Conservation (phyloP, 2,888 invertebrate species). For the Pristionchus arcanus region DNA sequence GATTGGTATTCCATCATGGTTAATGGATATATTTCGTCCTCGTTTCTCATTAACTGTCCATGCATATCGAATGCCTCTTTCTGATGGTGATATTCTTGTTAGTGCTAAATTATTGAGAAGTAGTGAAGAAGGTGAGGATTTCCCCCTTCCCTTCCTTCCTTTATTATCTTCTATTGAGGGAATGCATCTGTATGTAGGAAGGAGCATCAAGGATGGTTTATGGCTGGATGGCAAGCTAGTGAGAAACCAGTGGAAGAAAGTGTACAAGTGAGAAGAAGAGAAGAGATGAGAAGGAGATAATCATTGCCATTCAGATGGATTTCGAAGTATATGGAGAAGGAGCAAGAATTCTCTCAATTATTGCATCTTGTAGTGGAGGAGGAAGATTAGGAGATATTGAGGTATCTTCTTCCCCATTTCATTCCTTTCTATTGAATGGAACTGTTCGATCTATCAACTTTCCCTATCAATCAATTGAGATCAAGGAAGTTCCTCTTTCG, state of each 20-base stretch:
- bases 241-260: constrained; percentile 30
- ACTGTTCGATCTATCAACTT: background rate
- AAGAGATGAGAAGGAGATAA: background rate
- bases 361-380: constrained; percentile 48
- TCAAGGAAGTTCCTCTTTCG: constrained; percentile 7
- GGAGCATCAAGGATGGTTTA: constrained; percentile 53
- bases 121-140: background rate
- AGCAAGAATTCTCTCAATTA: constrained; percentile 10
- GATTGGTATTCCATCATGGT: constrained; percentile 45
- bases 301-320: constrained; percentile 42
- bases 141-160: background rate
- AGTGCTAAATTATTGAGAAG: constrained; percentile 7
- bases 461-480: background rate
- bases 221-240: constrained; percentile 52
- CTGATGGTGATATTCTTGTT: constrained; percentile 51
- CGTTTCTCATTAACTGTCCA: constrained; percentile 49
- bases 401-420: background rate
- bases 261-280: constrained; percentile 33
- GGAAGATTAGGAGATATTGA: constrained; percentile 52
- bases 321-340: constrained; percentile 53
- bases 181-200: constrained; percentile 32
- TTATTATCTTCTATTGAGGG: background rate
- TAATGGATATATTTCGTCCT: constrained; percentile 44
- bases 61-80: constrained; percentile 47
- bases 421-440: background rate